These are phyloP conservation scores for Trichopria drosophilae DNA, from an alignment of 2,888 invertebrate genomes.

Conservation along the genomic window DNA sequence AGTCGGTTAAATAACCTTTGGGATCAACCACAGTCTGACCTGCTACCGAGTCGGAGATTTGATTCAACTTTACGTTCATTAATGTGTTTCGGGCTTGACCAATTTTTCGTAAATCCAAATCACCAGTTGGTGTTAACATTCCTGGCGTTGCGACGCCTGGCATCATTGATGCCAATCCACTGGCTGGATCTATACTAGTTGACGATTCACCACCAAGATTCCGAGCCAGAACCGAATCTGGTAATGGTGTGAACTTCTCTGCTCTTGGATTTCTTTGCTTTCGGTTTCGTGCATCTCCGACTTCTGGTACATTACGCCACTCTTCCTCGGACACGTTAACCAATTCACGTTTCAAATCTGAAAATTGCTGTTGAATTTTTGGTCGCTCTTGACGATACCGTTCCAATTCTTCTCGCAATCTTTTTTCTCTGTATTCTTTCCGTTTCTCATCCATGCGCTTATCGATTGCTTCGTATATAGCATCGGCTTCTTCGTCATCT, in stretches of 20 bases:
- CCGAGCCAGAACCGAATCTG: constrained; percentile 89
- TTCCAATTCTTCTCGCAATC: constrained; percentile 90
- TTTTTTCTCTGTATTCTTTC: constrained; percentile 90
- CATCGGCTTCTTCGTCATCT: constrained; percentile 99
- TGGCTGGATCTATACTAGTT: constrained; percentile 79
- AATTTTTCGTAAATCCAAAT: constrained; percentile 96
- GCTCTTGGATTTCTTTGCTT: constrained; percentile 93
- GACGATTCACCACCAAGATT: constrained; percentile 82
- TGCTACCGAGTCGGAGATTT: constrained; percentile 93
- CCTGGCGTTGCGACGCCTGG: constrained; percentile 83
- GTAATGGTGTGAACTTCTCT: constrained; percentile 96
- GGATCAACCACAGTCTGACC: constrained; percentile 99
- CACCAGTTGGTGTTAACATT: constrained; percentile 84
- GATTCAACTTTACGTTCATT: constrained; percentile 92
- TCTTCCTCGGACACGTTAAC: constrained; percentile 86
- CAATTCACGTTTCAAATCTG: constrained; percentile 89
- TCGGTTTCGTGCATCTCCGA: constrained; percentile 97
- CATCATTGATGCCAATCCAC: constrained; percentile 84
- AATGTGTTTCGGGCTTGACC: constrained; percentile 98
- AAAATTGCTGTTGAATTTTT: constrained; percentile 99
- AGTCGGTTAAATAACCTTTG: constrained; percentile 98
- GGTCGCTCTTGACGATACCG: constrained; percentile 97
- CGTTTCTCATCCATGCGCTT: constrained; percentile 98
- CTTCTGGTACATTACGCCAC: constrained; percentile 97
- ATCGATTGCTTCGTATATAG: constrained; percentile 97